These are phyloP conservation scores for Troilus luridus DNA, from an alignment of 2,888 invertebrate species.

Conservation along the genomic window DNA sequence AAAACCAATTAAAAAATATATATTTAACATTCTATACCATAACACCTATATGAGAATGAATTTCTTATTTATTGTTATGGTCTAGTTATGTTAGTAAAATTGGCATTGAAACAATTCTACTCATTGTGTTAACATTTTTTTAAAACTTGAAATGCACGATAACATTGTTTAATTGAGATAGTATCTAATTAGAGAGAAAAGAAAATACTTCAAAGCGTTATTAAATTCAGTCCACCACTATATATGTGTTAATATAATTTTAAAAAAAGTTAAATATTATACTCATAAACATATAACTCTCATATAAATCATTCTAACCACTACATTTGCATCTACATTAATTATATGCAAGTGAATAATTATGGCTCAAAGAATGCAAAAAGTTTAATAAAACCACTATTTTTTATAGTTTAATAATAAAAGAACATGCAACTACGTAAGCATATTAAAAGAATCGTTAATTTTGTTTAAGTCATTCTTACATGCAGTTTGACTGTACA, in stretches of 20 bases:
- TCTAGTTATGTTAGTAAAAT: neutral
- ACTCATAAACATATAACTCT: constrained; percentile 44
- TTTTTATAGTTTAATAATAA: neutral
- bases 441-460: constrained; percentile 8
- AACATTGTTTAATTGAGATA: neutral
- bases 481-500: neutral
- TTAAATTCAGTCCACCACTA: neutral
- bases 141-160: neutral
- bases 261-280: neutral
- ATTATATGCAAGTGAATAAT: constrained; percentile 11
- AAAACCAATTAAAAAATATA: neutral
- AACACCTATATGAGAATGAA: neutral
- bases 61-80: neutral
- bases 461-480: constrained; percentile 10
- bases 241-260: neutral
- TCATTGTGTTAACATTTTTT: neutral
- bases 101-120: neutral
- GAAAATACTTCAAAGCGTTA: neutral
- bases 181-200: neutral
- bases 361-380: neutral
- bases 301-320: neutral
- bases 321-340: neutral
- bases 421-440: constrained; percentile 35
- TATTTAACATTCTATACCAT: neutral
- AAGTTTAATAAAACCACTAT: neutral